phyloP scores from a whole-genome alignment of 2,888 invertebrate genomes.

The Eugnorisma glareosa region DNA sequence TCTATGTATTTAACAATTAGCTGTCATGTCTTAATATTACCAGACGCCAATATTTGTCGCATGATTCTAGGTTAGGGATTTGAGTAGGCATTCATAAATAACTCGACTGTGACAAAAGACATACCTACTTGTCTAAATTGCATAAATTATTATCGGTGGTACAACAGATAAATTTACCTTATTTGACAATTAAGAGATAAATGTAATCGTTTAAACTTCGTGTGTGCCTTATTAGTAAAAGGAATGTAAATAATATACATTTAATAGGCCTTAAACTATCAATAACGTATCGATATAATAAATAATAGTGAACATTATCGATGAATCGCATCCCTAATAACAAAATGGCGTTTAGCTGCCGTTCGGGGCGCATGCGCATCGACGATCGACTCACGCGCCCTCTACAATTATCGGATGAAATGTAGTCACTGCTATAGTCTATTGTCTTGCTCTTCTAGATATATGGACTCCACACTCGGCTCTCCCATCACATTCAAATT shows the following conservation, averaged over 20 bases:
- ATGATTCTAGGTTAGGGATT: slow-evolving; percentile 56
- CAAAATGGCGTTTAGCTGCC: slow-evolving; percentile 84
- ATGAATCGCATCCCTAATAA: slow-evolving; percentile 71
- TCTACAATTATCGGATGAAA: slow-evolving; percentile 84
- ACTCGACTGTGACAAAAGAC: slow-evolving; percentile 56
- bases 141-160: slow-evolving; percentile 57
- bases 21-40: slow-evolving; percentile 43
- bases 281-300: slow-evolving; percentile 63
- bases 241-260: slow-evolving; percentile 38
- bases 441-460: slow-evolving; percentile 77
- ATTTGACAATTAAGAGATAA: slow-evolving; percentile 60
- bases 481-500: slow-evolving; percentile 69
- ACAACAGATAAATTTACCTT: slow-evolving; percentile 59
- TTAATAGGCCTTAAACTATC: slow-evolving; percentile 27
- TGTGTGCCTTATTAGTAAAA: slow-evolving; percentile 45
- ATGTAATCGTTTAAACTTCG: slow-evolving; percentile 46
- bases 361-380: slow-evolving; percentile 78
- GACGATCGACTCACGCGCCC: slow-evolving; percentile 76
- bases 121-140: slow-evolving; percentile 59
- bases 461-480: slow-evolving; percentile 68
- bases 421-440: slow-evolving; percentile 79
- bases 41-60: slow-evolving; percentile 47
- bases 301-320: slow-evolving; percentile 65
- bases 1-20: slow-evolving; percentile 40
- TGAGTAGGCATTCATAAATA: slow-evolving; percentile 63